These are phyloP conservation scores for Psilopogon haemacephalus DNA, from an alignment of 2,113 vertebrate genomes.

Conservation along the genomic window DNA sequence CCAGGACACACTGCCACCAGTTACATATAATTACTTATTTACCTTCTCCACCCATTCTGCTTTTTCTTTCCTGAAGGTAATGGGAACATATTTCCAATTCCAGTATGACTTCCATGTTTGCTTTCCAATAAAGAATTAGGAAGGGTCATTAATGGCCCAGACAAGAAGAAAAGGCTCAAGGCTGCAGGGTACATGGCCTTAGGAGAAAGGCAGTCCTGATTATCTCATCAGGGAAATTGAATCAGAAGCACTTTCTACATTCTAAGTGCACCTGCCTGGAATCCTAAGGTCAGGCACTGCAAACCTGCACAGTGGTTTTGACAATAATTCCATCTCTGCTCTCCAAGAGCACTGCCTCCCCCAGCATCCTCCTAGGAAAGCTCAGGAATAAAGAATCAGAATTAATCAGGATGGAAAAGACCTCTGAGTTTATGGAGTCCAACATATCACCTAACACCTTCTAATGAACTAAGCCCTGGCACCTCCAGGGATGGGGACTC, in stretches of 20 bases:
- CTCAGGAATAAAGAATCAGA: no score
- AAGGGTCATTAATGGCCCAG: neutral
- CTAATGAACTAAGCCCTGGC: no score
- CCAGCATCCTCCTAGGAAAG: no score
- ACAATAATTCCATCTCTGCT: slow-evolving; percentile 48
- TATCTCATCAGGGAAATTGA: slow-evolving; percentile 26
- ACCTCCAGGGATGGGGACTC: no score
- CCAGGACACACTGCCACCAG: neutral
- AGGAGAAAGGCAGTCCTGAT: neutral
- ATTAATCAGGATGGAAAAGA: no score
- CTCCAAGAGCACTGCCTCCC: neutral
- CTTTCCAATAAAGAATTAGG: neutral
- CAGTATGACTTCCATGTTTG: neutral
- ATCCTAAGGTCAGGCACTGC: neutral
- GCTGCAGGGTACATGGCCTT: neutral
- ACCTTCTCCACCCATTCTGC: neutral
- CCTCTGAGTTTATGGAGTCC: no score
- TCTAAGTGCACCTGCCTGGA: slow-evolving; percentile 45
- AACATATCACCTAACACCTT: neutral
- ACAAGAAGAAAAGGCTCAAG: slow-evolving; percentile 11
- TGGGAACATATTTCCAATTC: neutral
- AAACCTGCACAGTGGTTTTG: slow-evolving; percentile 22
- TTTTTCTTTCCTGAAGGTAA: slow-evolving; percentile 18
- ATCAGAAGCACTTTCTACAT: slow-evolving; percentile 38
- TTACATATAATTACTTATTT: neutral